A percentile compares a stretch with the other conserved stretches of the same genome.
Evolutionary conservation across 2,113 vertebrate genomes (phyloP).

Genomic region (Collichthys lucidus): DNA sequence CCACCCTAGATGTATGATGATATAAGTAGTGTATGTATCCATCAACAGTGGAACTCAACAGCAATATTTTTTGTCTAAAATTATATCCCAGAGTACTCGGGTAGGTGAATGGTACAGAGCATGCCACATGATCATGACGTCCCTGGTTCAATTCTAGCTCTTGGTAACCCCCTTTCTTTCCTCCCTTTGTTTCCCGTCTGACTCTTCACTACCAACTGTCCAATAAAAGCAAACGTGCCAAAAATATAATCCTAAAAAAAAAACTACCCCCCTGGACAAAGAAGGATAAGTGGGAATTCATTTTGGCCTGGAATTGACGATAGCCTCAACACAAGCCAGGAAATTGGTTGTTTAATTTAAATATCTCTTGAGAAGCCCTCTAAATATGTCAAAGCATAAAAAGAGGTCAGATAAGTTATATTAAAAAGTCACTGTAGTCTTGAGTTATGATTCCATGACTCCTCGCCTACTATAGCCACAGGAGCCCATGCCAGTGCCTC

Average conservation of each 20-base stretch:
- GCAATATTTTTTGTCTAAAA: neutral
- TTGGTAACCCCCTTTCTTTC: no score
- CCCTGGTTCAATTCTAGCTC: neutral
- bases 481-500: constrained; percentile 84
- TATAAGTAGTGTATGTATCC: neutral
- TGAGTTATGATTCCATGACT: constrained; percentile 80
- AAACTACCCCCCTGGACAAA: neutral
- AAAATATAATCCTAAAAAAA: neutral
- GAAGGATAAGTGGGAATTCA: neutral
- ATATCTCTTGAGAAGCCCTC: neutral
- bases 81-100: neutral
- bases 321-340: neutral
- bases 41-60: neutral
- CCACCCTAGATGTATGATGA: neutral
- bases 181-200: neutral
- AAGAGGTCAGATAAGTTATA: neutral
- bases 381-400: neutral
- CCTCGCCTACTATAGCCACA: constrained; percentile 72
- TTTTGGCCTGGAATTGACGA: neutral
- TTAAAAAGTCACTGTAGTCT: constrained; percentile 8
- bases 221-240: neutral
- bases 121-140: neutral
- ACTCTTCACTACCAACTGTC: neutral
- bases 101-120: no score
- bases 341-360: neutral